Conservation (phyloP, 2,888 invertebrate genomes). For the Machimus rusticus region DNA sequence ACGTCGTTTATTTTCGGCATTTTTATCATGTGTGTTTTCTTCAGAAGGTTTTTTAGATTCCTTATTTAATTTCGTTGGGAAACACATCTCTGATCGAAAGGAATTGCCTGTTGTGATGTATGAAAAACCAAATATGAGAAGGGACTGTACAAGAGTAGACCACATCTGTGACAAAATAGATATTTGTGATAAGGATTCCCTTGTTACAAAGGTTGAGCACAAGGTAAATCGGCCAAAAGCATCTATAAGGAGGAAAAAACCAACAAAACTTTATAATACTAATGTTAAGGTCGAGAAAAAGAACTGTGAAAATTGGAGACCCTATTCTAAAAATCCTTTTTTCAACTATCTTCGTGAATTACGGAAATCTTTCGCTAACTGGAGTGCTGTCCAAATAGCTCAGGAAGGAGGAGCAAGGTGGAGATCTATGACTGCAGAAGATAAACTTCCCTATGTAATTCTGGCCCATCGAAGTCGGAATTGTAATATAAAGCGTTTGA, state of each 20-base stretch:
- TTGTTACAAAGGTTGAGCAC: neutral
- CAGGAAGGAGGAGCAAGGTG: constrained; percentile 36
- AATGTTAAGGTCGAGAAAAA: neutral
- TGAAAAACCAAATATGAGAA: neutral
- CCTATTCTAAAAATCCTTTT: constrained; percentile 35
- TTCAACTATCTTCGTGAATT: constrained; percentile 39
- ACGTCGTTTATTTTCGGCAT: constrained; percentile 33
- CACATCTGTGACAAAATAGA: neutral
- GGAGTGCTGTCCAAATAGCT: neutral
- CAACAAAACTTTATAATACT: neutral
- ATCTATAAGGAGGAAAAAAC: neutral
- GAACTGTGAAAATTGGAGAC: neutral
- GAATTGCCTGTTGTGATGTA: neutral
- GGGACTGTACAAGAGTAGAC: too few species aligned
- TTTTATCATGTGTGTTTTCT: constrained; percentile 11
- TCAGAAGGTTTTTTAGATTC: constrained; percentile 19
- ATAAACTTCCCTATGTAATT: constrained; percentile 40
- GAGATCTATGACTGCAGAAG: constrained; percentile 39
- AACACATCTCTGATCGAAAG: neutral
- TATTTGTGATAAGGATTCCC: neutral
- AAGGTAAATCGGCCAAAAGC: neutral
- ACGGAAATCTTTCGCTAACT: neutral
- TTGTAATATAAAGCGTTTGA: constrained; percentile 18
- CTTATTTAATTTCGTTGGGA: constrained; percentile 1
- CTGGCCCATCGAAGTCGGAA: constrained; percentile 23